These are phyloP conservation scores for Trichosurus vulpecula DNA, from an alignment of 2,797 vertebrate genomes.

Conservation along the genomic window DNA sequence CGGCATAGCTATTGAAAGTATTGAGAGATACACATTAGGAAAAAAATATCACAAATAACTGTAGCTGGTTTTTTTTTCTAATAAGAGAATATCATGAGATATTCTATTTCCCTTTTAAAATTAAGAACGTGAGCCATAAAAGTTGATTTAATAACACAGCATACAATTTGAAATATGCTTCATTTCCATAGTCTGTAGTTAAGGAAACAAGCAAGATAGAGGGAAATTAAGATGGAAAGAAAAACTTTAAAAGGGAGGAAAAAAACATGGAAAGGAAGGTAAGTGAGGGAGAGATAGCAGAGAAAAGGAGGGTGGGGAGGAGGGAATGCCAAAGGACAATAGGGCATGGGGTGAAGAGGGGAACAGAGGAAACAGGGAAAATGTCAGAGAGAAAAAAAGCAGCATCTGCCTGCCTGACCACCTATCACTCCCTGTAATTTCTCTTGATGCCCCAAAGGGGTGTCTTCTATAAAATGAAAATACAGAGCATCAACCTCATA, in stretches of 20 bases:
- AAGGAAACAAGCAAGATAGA: neutral
- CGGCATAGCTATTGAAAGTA: neutral
- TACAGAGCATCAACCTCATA: neutral
- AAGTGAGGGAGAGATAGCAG: neutral
- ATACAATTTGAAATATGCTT: neutral
- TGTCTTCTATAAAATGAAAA: neutral
- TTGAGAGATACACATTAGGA: neutral
- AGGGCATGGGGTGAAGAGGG: neutral
- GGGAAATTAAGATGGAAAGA: neutral
- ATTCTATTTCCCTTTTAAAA: neutral
- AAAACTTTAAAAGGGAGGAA: neutral
- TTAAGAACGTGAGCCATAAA: neutral
- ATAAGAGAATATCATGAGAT: neutral
- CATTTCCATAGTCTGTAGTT: neutral
- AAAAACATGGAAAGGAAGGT: neutral
- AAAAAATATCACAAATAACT: neutral
- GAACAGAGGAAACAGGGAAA: neutral
- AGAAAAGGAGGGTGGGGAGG: neutral
- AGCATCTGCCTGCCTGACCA: neutral
- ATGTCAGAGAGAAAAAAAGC: neutral
- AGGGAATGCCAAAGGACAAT: neutral
- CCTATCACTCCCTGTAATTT: neutral
- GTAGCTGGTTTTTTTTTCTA: neutral
- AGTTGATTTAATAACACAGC: neutral
- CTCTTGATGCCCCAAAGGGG: neutral